phyloP scores from a whole-genome alignment of 2,113 vertebrate genomes.

The Lasiurus cinereus region DNA sequence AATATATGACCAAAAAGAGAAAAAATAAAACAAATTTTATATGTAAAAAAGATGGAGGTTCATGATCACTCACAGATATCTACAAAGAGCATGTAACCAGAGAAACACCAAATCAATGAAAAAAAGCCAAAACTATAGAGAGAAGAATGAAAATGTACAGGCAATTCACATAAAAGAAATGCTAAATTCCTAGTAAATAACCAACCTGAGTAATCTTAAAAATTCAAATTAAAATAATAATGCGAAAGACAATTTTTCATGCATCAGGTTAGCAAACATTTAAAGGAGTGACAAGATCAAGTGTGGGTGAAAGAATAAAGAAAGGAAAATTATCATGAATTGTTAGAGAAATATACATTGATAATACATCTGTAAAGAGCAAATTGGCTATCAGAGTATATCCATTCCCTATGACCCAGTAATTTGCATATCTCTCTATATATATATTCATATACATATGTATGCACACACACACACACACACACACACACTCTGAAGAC shows the following conservation, averaged over 20 bases:
- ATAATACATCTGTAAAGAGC: not conserved
- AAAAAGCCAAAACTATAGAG: not conserved
- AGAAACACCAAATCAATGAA: not conserved
- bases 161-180: not conserved
- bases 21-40: not conserved
- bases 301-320: not conserved
- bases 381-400: not conserved
- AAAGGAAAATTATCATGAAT: not conserved
- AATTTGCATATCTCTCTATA: constrained; percentile 5
- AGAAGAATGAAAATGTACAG: not conserved
- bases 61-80: not conserved
- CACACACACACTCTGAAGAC: not conserved
- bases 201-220: not conserved
- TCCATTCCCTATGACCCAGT: not conserved
- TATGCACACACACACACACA: too few relatives aligned
- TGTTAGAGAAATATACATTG: not conserved
- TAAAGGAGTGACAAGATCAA: constrained; percentile 4
- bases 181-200: not conserved
- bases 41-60: not conserved
- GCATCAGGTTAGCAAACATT: not conserved
- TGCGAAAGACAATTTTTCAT: constrained; percentile 38
- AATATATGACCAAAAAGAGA: not conserved
- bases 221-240: constrained; percentile 46
- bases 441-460: not conserved
- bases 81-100: not conserved